Evolutionary conservation across 2,888 invertebrate species (phyloP).

Genomic region (Pimpla rufipes): DNA sequence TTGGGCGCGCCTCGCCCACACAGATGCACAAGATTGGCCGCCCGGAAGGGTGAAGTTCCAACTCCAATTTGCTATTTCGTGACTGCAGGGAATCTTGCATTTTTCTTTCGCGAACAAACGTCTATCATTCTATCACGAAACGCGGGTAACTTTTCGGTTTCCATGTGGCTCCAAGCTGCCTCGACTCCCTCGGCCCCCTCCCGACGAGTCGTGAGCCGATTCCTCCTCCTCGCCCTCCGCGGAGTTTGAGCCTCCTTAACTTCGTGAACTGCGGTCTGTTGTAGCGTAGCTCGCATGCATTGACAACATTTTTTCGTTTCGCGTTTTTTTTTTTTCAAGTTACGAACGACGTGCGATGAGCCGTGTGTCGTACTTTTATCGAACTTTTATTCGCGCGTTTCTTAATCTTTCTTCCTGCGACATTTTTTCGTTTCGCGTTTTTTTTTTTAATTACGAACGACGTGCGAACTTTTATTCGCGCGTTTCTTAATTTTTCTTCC

Average conservation of each 20-base stretch:
- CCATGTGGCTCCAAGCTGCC: constrained; percentile 43
- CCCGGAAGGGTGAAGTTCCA: constrained; percentile 81
- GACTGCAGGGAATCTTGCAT: constrained; percentile 86
- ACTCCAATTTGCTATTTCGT: constrained; percentile 86
- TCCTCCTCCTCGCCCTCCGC: constrained; percentile 23
- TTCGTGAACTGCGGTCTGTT: neutral
- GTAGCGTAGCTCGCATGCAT: neutral
- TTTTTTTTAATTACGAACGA: too few relatives aligned
- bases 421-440: too few relatives aligned
- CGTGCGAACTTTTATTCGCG: neutral
- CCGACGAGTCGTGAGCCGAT: constrained; percentile 37
- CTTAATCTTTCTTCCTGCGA: too few relatives aligned
- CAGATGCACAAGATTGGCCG: neutral
- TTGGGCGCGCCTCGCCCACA: constrained; percentile 21
- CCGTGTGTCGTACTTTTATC: too few relatives aligned
- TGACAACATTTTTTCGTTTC: neutral
- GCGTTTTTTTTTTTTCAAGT: neutral
- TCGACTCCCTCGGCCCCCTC: constrained; percentile 30
- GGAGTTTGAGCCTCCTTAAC: constrained; percentile 49
- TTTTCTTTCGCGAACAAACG: constrained; percentile 85
- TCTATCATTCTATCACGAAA: constrained; percentile 85
- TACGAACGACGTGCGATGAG: neutral
- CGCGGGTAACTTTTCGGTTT: constrained; percentile 80
- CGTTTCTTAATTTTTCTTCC: neutral
- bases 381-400: neutral